A percentile compares a stretch with the other conserved stretches of the same genome.
Evolutionary conservation across 2,797 vertebrate genomes (phyloP).

Genomic region (Scarus forsteni): DNA sequence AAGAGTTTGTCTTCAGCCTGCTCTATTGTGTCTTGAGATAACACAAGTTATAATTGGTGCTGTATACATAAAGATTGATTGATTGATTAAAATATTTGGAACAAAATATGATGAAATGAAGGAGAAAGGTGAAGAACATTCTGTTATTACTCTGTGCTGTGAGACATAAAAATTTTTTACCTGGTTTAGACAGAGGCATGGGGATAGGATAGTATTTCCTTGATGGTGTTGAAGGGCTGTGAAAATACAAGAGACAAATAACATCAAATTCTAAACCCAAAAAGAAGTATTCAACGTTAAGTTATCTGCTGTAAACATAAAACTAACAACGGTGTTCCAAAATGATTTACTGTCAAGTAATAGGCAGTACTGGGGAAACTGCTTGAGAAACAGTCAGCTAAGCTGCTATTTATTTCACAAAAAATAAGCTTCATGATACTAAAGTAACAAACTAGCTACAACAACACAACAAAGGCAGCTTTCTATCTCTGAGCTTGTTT

Average conservation of each 20-base stretch:
- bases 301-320: neutral
- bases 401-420: too few species aligned
- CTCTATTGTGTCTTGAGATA: too few species aligned
- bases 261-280: conserved; percentile 3
- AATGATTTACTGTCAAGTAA: neutral
- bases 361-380: too few species aligned
- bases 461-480: too few species aligned
- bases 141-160: neutral
- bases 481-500: too few species aligned
- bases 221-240: conserved; percentile 91
- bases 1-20: too few species aligned
- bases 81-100: conserved; percentile 36
- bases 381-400: too few species aligned
- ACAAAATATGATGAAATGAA: conserved; percentile 51
- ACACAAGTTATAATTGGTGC: too few species aligned
- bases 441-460: too few species aligned
- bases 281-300: neutral
- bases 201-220: conserved; percentile 96
- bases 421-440: too few species aligned
- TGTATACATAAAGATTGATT: too few species aligned
- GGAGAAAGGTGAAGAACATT: conserved; percentile 17
- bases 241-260: conserved; percentile 23
- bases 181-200: conserved; percentile 98
- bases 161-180: conserved; percentile 74
- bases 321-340: neutral